Evolutionary conservation across 2,113 vertebrate species (phyloP).

Genomic region (Entomyzon cyanotis): DNA sequence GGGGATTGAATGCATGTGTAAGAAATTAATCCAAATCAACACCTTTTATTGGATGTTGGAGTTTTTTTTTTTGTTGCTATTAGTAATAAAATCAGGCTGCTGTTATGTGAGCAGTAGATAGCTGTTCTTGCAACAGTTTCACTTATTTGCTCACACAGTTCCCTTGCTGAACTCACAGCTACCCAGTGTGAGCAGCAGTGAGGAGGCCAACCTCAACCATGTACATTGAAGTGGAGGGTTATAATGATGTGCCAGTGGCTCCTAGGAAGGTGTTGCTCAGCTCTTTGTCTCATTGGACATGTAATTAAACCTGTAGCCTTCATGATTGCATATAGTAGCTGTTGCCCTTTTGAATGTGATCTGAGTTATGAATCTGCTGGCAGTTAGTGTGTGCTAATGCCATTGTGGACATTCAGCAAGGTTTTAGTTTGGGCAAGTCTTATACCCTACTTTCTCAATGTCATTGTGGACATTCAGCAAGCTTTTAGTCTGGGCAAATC

Average conservation of each 20-base stretch:
- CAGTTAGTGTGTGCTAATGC: rapidly evolving
- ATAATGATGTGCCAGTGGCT: background rate
- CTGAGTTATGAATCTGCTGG: background rate
- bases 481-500: background rate
- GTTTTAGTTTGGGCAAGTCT: background rate
- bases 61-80: background rate
- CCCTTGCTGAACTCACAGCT: background rate
- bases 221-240: background rate
- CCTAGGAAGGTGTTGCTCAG: background rate
- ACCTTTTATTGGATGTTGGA: conserved; percentile 24
- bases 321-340: background rate
- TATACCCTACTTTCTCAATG: background rate
- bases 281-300: background rate
- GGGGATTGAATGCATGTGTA: background rate
- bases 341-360: background rate
- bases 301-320: background rate
- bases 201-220: background rate
- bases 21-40: background rate
- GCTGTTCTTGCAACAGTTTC: background rate
- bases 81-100: background rate
- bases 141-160: background rate
- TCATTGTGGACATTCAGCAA: background rate
- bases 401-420: background rate
- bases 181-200: background rate
- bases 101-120: background rate